Base-by-base conservation (phyloP, 2,888 invertebrate genomes). In the Smittia sp. region DNA sequence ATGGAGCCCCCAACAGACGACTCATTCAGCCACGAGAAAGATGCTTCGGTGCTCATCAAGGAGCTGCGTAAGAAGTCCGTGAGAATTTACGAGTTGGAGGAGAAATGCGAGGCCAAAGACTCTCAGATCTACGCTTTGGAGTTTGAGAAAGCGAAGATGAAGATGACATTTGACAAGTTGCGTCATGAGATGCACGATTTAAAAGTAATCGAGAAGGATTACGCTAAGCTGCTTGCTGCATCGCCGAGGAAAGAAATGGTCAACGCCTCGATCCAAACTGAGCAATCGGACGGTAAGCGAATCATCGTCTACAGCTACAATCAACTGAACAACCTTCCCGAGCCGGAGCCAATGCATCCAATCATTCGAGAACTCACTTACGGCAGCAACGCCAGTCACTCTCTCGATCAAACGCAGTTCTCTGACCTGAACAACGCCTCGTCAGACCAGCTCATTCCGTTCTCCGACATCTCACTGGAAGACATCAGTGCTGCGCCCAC, bases 341-440 rank as follows among this genome's bases (percentile, higher is more conserved):
- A n/a, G n/a, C n/a, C n/a, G n/a, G n/a, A n/a, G n/a, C 32, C 32
- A 6, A 32, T 46, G 46, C 13, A 46, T 46, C 46, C 46, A 46
- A 20, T 20, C 20, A 38, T 67, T 39, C 13, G 66, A 32, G 11
- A 67, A 39, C 22, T 38, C 15, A 20, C 38, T n/a, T 62, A 62
- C 62, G 20, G 20, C 46, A 15, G n/a, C 13, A 15, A 15, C n/a
- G 15, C 4, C 15, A 13, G 13, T 46, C 46, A 46, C 46, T 13
- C 58, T 3, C 9, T 46, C 1, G 25, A 46, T 25, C 52, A 15
- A 7, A 24, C 68, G n/a, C 68, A 68, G 11, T 46, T 46, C 22
- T 24, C 68, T 3, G 68, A 68, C n/a, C n/a, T 68, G 7, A 68
- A 68, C 15, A 68, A 68, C 41, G n/a, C 46, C n/a, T 68, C 68